phyloP scores from a whole-genome alignment of 2,113 vertebrate species.

The Bombycilla garrulus region DNA sequence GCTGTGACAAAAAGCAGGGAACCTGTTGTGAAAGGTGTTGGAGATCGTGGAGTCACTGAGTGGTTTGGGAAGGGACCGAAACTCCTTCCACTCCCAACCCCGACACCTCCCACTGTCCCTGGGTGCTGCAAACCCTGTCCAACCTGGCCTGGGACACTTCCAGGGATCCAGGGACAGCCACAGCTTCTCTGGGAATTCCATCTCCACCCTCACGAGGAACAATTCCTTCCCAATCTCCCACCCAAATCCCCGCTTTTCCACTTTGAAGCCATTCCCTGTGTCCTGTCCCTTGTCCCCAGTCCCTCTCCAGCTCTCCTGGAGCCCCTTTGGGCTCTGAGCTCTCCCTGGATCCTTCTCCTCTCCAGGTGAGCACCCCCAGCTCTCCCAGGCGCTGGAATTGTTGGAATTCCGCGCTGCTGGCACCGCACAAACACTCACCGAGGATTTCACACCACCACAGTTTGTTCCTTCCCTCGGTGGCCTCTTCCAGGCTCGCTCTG shows the following conservation, averaged over 20 bases:
- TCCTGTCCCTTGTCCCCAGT: background rate
- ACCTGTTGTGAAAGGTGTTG: background rate
- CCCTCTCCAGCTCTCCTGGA: background rate
- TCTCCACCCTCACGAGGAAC: rapidly evolving
- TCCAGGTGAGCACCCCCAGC: background rate
- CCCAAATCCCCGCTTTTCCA: no score
- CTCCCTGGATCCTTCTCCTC: background rate
- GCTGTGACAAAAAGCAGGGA: background rate
- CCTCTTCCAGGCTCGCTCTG: background rate
- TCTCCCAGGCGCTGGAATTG: background rate
- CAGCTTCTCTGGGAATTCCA: background rate
- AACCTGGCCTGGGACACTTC: rapidly evolving
- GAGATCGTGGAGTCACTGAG: background rate
- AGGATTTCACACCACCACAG: background rate
- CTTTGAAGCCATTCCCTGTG: background rate
- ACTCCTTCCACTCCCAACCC: background rate
- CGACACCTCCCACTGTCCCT: rapidly evolving
- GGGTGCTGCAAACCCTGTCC: rapidly evolving
- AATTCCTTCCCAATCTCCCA: background rate
- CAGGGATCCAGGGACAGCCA: background rate
- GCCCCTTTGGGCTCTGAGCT: background rate
- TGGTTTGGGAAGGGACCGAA: background rate
- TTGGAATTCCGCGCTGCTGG: rapidly evolving
- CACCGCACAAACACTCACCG: background rate
- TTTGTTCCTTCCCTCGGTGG: background rate